These are phyloP conservation scores for Psilanteris sp. DNA, from an alignment of 1,140 invertebrate genomes.

Conservation along the genomic window DNA sequence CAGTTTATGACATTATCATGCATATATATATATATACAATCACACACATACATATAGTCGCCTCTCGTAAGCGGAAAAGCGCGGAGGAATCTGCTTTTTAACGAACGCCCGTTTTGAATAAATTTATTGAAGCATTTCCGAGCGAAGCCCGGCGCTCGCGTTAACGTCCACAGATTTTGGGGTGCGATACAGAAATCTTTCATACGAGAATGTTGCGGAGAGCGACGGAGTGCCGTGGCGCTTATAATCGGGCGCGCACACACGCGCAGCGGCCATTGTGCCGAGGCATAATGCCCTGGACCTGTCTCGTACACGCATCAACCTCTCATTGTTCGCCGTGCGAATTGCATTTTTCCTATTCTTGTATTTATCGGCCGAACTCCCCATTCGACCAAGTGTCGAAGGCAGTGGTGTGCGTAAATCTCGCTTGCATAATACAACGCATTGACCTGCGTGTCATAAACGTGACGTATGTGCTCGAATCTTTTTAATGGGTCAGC, in stretches of 20 bases:
- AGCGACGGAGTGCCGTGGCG: constrained; percentile 72
- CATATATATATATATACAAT: too few species aligned
- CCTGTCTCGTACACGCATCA: constrained; percentile 74
- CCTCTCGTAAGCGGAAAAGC: background rate
- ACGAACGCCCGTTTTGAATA: constrained; percentile 7
- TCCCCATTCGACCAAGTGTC: constrained; percentile 66
- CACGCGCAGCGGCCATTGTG: constrained; percentile 66
- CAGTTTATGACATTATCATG: constrained; percentile 24
- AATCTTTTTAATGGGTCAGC: too few species aligned
- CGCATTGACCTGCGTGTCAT: constrained; percentile 32
- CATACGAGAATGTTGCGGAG: constrained; percentile 57
- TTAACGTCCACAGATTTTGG: constrained; percentile 46
- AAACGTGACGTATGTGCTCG: constrained; percentile 46
- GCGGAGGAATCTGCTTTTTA: constrained; percentile 22
- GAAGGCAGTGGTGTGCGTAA: constrained; percentile 61
- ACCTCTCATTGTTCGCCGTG: constrained; percentile 71
- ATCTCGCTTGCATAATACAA: constrained; percentile 48
- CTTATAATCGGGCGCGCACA: constrained; percentile 17
- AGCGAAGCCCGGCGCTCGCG: too few species aligned
- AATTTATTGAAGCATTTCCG: too few species aligned
- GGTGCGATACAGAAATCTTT: constrained; percentile 58
- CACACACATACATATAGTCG: too few species aligned
- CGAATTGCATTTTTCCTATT: constrained; percentile 69
- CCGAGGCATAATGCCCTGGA: constrained; percentile 70
- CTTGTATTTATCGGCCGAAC: constrained; percentile 60